Percentiles rank a stretch among this genome's conserved stretches.
Conservation (phyloP, 2,113 vertebrate genomes). For the Platanista minor region DNA sequence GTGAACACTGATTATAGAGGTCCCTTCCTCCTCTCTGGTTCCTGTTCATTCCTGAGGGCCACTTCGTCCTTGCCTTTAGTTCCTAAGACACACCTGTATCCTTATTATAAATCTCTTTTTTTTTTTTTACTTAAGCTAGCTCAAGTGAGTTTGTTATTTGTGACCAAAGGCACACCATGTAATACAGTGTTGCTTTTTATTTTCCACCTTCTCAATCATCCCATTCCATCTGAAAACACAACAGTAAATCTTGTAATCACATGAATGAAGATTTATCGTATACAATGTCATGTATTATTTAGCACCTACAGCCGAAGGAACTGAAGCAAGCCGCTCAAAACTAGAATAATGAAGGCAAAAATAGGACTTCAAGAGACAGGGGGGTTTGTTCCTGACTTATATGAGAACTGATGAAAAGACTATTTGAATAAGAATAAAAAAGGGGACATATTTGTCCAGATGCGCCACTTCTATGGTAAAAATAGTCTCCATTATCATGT, state of each 20-base stretch:
- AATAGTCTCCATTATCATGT: background rate
- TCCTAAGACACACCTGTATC: background rate
- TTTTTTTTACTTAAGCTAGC: background rate
- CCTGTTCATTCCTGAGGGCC: background rate
- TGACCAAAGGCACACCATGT: background rate
- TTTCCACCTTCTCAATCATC: background rate
- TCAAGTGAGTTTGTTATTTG: background rate
- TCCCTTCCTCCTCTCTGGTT: background rate
- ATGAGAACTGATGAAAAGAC: background rate
- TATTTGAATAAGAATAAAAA: conserved; percentile 21
- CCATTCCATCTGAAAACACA: background rate
- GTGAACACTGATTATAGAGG: background rate
- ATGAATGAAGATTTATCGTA: background rate
- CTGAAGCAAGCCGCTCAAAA: background rate
- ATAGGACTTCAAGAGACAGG: background rate
- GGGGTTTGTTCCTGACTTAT: background rate
- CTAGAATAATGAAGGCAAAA: background rate
- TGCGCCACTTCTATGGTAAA: background rate
- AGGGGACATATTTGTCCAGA: background rate
- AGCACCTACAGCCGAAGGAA: background rate
- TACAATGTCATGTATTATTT: background rate
- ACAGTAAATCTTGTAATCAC: background rate
- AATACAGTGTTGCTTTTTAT: background rate
- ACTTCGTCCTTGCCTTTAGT: no score
- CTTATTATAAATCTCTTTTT: background rate